A percentile compares a stretch with the other conserved stretches of the same genome.
phyloP scores from a whole-genome alignment of 2,888 invertebrate species.

The Salticus scenicus region DNA sequence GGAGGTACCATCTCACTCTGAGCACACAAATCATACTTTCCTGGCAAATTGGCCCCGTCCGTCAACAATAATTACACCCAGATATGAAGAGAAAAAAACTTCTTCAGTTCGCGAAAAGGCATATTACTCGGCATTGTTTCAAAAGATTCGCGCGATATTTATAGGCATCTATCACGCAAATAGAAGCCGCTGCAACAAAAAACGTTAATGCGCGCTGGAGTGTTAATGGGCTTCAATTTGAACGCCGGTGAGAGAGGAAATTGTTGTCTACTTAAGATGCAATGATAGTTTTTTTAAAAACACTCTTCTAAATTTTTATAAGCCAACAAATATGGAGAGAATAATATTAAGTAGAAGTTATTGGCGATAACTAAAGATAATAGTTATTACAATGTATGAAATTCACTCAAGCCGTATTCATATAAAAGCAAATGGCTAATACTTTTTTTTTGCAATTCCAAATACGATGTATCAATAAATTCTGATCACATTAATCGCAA shows the following conservation, averaged over 20 bases:
- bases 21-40: conserved; percentile 67
- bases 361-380: not conserved
- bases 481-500: too few relatives aligned
- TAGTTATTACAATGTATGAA: too few relatives aligned
- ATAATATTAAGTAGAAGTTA: too few relatives aligned
- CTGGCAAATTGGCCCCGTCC: conserved; percentile 64
- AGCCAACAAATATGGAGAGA: too few relatives aligned
- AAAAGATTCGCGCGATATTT: conserved; percentile 48
- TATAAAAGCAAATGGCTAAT: too few relatives aligned
- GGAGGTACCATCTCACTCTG: conserved; percentile 55
- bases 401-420: too few relatives aligned
- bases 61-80: conserved; percentile 70
- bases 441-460: too few relatives aligned
- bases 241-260: conserved; percentile 13
- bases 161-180: conserved; percentile 57
- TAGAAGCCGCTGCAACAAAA: not conserved
- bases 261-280: conserved; percentile 12
- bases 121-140: conserved; percentile 49
- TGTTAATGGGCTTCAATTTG: not conserved
- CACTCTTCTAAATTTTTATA: not conserved
- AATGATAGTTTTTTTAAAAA: not conserved
- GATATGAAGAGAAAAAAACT: conserved; percentile 47
- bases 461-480: too few relatives aligned
- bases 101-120: conserved; percentile 5
- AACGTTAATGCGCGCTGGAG: not conserved